These are phyloP conservation scores for Numenius phaeopus DNA, from an alignment of 2,797 vertebrate genomes.

Conservation along the genomic window DNA sequence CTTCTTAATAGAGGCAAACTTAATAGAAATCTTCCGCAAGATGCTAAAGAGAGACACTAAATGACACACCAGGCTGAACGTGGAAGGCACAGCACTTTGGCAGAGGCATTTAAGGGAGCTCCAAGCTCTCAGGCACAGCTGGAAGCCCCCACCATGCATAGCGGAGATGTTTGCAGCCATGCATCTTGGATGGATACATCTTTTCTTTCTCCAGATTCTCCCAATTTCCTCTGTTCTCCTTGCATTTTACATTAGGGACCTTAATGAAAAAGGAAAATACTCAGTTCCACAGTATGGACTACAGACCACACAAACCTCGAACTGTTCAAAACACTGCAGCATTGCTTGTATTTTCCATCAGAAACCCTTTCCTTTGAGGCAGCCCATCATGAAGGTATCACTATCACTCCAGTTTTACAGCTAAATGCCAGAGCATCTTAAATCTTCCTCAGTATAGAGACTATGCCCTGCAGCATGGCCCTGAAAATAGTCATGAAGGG, in stretches of 20 bases:
- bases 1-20: background rate
- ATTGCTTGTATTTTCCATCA: background rate
- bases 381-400: background rate
- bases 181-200: accelerated
- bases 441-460: background rate
- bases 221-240: background rate
- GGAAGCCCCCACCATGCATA: background rate
- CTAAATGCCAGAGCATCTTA: background rate
- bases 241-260: background rate
- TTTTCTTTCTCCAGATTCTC: background rate
- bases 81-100: background rate
- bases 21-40: background rate
- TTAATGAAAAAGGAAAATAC: background rate
- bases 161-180: background rate
- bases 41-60: background rate
- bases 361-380: background rate
- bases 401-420: background rate
- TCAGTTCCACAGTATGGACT: background rate
- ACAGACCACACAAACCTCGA: background rate
- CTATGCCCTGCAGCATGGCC: background rate
- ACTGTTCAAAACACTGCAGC: background rate
- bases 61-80: background rate
- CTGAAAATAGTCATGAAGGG: background rate
- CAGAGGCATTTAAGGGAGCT: background rate
- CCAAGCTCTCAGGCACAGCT: background rate